Base-by-base conservation (phyloP, 2,888 invertebrate genomes). In the Phytoseiulus persimilis region DNA sequence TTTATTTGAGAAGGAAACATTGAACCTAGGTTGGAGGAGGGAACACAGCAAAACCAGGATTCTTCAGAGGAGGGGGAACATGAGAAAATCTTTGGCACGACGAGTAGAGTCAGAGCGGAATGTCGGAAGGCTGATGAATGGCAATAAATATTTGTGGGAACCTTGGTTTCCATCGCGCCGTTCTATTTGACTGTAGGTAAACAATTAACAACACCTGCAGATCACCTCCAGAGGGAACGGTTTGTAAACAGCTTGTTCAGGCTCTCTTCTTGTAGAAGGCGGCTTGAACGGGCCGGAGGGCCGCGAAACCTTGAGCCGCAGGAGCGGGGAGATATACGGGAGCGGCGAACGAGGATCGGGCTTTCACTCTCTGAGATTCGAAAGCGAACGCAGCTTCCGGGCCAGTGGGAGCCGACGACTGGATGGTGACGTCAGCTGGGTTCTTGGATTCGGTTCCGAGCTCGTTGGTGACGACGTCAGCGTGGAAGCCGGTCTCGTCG, bases 401-500 rank as follows among this genome's bases (percentile, higher is more conserved):
- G 32, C 87, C 87, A 23, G 83, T 89, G 23, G 90, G 90, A 11
- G 90, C 90, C 23, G 83, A 87, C 65, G 90, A 90, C 32, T 90
- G 90, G 28, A 90, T 87, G 23, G 89, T 89, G 31, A 90, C 90
- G 39, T 90, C 89, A 65, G 90, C 90, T 0, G 90, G 90, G 89
- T 90, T 90, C 14, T 90, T 83, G 83, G 90, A 90, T 23, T 90
- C 90, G 65, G 90, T 90, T 87, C 90, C 90, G 23, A 90, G 90
- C 18, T 90, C 90, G 90, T 90, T 90, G 90, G 90, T 90, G 39
- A 90, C 83, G 31, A 91, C 90, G 32, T 90, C 90, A 65, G 91
- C 91, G 1, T 90, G 32, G 90, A 91, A 91, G n/a, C 91, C 91
- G 28, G 90, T 90, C 45, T 32, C 31, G 83, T 90, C 91, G 23